These are phyloP conservation scores for Tenualosa thibaudeaui DNA, from an alignment of 2,797 vertebrate species.

Conservation along the genomic window DNA sequence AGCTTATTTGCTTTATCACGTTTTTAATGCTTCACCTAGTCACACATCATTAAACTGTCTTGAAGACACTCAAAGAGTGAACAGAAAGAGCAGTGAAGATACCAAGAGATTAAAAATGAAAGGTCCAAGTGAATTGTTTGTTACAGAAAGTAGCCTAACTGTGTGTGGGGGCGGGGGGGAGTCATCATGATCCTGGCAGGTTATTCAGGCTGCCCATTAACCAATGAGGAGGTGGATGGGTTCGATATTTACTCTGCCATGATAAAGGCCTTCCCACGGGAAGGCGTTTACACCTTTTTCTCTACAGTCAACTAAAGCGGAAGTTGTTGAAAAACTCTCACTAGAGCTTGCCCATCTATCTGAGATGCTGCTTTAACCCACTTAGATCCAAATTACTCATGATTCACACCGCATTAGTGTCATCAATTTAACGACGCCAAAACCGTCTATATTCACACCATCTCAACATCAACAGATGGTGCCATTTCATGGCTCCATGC, in stretches of 20 bases:
- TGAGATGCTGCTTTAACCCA: not conserved
- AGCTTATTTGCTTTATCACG: not conserved
- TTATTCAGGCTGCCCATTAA: slow-evolving; percentile 6
- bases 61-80: not conserved
- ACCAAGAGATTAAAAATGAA: not conserved
- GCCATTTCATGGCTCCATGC: slow-evolving; percentile 17
- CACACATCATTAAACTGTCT: not conserved
- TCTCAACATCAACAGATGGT: slow-evolving; percentile 47
- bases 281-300: not conserved
- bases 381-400: slow-evolving; percentile 25
- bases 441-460: slow-evolving; percentile 36
- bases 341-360: not conserved
- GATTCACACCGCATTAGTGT: slow-evolving; percentile 33
- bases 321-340: slow-evolving; percentile 6
- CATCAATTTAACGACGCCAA: slow-evolving; percentile 6
- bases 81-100: not conserved
- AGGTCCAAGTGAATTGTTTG: not conserved
- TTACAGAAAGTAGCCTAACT: too few species aligned
- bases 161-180: too few species aligned
- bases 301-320: not conserved
- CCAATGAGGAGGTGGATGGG: not conserved
- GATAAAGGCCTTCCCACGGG: not conserved
- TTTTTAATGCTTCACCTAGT: not conserved
- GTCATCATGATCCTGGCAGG: not conserved
- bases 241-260: not conserved